Conservation (phyloP, 2,797 vertebrate genomes). For the Notolabrus celidotus region DNA sequence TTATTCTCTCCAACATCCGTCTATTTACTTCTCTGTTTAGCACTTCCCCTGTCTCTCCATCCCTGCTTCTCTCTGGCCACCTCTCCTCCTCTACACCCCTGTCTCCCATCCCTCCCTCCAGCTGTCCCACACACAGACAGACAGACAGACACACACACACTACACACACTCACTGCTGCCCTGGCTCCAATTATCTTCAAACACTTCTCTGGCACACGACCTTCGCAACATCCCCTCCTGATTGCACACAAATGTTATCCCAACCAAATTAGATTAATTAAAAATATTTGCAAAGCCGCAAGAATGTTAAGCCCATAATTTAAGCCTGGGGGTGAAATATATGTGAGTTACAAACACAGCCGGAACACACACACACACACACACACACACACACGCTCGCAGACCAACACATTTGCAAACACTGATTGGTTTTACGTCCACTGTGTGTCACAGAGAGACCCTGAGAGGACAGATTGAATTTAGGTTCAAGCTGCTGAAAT, state of each 20-base stretch:
- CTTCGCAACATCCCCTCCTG: constrained; percentile 85
- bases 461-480: constrained; percentile 49
- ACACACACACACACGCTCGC: constrained; percentile 58
- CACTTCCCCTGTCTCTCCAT: constrained; percentile 23
- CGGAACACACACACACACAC: constrained; percentile 68
- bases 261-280: constrained; percentile 88
- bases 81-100: constrained; percentile 75
- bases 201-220: constrained; percentile 85
- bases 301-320: constrained; percentile 85
- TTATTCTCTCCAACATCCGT: not conserved
- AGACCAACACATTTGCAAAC: constrained; percentile 57
- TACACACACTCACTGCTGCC: constrained; percentile 45
- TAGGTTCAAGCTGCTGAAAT: constrained; percentile 66
- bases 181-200: constrained; percentile 89
- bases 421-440: constrained; percentile 52
- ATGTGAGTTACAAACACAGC: constrained; percentile 69
- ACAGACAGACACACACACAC: constrained; percentile 35
- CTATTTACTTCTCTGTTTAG: constrained; percentile 6
- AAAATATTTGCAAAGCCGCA: constrained; percentile 88
- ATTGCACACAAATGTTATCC: constrained; percentile 88
- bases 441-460: constrained; percentile 55
- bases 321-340: constrained; percentile 74
- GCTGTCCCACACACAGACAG: constrained; percentile 67
- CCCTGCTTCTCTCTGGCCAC: constrained; percentile 56
- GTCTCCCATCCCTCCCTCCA: constrained; percentile 74